These are phyloP conservation scores for Centropus unirufus DNA, from an alignment of 2,113 vertebrate genomes.

Conservation along the genomic window DNA sequence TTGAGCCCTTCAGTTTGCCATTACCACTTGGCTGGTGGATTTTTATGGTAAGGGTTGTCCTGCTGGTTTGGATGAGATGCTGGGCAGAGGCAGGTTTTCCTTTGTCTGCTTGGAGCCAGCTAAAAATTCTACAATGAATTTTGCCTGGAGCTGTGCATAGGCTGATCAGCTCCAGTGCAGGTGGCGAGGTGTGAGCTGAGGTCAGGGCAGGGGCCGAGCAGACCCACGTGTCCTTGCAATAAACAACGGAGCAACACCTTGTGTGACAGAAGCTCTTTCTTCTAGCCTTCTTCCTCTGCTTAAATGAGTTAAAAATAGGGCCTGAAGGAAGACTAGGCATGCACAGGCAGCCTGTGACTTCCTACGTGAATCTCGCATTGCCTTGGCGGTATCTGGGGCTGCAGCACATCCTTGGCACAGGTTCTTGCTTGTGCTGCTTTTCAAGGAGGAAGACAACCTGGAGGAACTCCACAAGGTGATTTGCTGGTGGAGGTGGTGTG, in stretches of 20 bases:
- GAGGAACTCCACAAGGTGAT: neutral
- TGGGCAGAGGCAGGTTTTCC: neutral
- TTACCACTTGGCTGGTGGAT: neutral
- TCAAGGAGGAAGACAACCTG: neutral
- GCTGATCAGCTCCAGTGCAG: neutral
- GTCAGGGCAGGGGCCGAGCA: neutral
- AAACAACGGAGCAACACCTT: no score
- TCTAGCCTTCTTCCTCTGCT: neutral
- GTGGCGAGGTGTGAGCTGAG: neutral
- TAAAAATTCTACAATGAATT: neutral
- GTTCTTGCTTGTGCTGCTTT: neutral
- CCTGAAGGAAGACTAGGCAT: neutral
- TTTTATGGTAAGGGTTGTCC: neutral
- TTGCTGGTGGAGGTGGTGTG: neutral
- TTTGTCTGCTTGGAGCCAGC: neutral
- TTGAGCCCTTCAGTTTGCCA: neutral
- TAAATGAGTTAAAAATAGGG: neutral
- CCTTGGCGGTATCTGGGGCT: neutral
- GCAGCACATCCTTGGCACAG: neutral
- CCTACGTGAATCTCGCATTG: neutral
- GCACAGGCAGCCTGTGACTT: neutral
- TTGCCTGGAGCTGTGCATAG: accelerated
- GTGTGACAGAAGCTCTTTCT: neutral
- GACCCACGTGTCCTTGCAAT: accelerated
- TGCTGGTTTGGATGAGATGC: neutral